Evolutionary conservation across 2,113 vertebrate genomes (phyloP).

Genomic region (Sylvia atricapilla): DNA sequence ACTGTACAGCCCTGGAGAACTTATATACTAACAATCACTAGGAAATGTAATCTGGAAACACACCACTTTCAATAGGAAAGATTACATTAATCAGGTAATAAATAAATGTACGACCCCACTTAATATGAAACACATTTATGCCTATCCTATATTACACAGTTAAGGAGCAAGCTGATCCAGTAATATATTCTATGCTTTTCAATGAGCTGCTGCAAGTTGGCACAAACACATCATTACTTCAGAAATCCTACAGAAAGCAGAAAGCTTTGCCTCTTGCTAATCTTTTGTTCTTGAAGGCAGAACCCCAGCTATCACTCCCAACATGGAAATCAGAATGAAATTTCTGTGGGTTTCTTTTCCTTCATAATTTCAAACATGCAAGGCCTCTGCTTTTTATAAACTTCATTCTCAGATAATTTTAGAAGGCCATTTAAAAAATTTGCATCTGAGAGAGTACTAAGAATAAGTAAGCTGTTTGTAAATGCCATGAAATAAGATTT

Average conservation of each 20-base stretch:
- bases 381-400: neutral
- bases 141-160: conserved; percentile 2
- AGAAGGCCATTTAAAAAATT: neutral
- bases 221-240: conserved; percentile 9
- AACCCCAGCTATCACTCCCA: neutral
- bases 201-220: conserved; percentile 37
- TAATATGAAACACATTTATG: conserved; percentile 55
- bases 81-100: conserved; percentile 53
- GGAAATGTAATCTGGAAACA: conserved; percentile 14
- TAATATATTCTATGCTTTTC: conserved; percentile 44
- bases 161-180: conserved; percentile 32
- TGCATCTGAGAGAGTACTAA: neutral
- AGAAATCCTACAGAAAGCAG: conserved; percentile 11
- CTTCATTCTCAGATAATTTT: conserved; percentile 46
- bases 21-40: conserved; percentile 3
- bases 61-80: conserved; percentile 4
- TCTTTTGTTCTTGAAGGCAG: neutral
- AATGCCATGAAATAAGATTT: neutral
- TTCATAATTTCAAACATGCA: conserved; percentile 1
- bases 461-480: neutral
- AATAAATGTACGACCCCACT: conserved; percentile 31
- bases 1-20: neutral
- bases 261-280: neutral
- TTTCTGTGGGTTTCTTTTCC: neutral
- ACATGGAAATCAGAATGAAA: neutral